Conservation (phyloP, 2,888 invertebrate species). For the Hecatera dysodea region DNA sequence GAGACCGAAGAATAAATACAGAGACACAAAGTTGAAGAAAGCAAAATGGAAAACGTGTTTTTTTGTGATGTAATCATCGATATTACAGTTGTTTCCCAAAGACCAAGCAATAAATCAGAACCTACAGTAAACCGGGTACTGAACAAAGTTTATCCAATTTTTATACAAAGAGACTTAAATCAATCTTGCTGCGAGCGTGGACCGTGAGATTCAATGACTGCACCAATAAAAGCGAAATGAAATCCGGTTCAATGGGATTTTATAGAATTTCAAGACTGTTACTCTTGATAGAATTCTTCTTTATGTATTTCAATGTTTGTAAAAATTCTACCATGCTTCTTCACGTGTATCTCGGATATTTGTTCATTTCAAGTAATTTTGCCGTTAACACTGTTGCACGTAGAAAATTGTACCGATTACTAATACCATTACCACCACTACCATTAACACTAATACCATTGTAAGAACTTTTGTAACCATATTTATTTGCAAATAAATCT, state of each 20-base stretch:
- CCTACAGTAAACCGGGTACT: conserved; percentile 23
- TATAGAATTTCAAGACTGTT: conserved; percentile 64
- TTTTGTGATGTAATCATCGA: conserved; percentile 14
- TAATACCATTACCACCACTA: no score
- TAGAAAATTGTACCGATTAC: no score
- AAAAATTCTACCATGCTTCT: conserved; percentile 26
- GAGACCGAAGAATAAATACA: neutral
- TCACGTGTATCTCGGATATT: neutral
- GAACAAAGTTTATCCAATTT: conserved; percentile 56
- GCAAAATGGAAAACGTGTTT: neutral
- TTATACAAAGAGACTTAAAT: conserved; percentile 64
- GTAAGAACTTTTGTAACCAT: no score
- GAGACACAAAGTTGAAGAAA: neutral
- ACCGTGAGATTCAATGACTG: conserved; percentile 63
- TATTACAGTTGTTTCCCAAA: conserved; percentile 27
- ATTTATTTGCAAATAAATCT: no score
- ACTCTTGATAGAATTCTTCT: conserved; percentile 64
- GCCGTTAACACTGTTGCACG: no score
- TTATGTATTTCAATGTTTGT: conserved; percentile 56
- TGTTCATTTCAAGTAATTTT: neutral
- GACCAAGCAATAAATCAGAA: conserved; percentile 41
- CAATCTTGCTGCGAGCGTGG: conserved; percentile 55
- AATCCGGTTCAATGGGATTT: conserved; percentile 63
- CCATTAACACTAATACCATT: no score
- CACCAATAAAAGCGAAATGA: conserved; percentile 67